These are phyloP conservation scores for Lucilia cuprina DNA, from an alignment of 1,140 invertebrate species.

Conservation along the genomic window DNA sequence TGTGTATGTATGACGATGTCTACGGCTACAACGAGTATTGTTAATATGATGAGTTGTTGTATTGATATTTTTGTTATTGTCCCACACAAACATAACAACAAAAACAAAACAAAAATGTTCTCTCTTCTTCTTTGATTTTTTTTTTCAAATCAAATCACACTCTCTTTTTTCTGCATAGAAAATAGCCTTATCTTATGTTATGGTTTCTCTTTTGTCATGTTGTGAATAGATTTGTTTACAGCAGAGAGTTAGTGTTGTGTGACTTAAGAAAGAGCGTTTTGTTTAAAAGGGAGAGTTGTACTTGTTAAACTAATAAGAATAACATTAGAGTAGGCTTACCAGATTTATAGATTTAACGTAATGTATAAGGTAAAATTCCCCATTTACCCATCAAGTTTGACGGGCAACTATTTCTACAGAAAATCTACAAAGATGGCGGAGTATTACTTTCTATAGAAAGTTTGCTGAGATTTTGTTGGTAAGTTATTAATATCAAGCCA, in stretches of 20 bases:
- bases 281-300: not conserved
- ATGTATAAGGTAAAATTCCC: no score
- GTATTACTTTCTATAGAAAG: no score
- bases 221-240: not conserved
- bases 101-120: not conserved
- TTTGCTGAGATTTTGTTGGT: no score
- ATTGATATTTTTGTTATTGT: constrained; percentile 18
- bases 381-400: no score
- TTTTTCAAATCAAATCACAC: not conserved
- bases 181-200: not conserved
- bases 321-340: not conserved
- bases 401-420: no score
- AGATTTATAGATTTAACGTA: not conserved
- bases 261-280: not conserved
- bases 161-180: not conserved
- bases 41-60: constrained; percentile 7
- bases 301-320: not conserved
- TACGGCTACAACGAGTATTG: not conserved
- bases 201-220: not conserved
- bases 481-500: no score
- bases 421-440: no score
- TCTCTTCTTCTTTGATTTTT: not conserved
- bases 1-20: not conserved
- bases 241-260: not conserved
- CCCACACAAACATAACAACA: constrained; percentile 1